Conservation (phyloP, 1,140 invertebrate genomes). For the Drosophila tristis region DNA sequence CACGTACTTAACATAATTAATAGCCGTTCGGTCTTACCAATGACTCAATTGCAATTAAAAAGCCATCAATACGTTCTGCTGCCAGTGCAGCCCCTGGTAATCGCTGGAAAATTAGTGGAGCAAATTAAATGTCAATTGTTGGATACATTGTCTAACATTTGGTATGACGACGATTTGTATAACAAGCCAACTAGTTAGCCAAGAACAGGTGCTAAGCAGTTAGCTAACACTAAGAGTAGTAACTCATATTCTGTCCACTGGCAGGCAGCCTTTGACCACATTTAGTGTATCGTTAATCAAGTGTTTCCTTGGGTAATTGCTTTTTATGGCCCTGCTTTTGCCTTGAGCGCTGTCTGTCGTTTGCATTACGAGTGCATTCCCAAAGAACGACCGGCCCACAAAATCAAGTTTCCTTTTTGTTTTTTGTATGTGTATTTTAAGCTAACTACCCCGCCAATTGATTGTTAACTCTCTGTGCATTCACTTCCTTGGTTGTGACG, state of each 20-base stretch:
- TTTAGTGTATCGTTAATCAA: conserved; percentile 42
- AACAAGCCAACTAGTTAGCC: conserved; percentile 10
- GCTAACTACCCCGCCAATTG: conserved; percentile 21
- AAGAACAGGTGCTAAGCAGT: conserved; percentile 39
- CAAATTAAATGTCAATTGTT: conserved; percentile 75
- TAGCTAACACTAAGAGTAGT: not conserved
- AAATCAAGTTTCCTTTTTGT: conserved; percentile 54
- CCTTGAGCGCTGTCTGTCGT: conserved; percentile 61
- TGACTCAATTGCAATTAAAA: conserved; percentile 71
- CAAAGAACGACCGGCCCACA: conserved; percentile 10
- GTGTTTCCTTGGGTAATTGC: conserved; percentile 31
- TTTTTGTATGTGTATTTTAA: conserved; percentile 28
- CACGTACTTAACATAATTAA: conserved; percentile 66
- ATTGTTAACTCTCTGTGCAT: not conserved
- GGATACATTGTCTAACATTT: conserved; percentile 42
- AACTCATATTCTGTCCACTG: not conserved
- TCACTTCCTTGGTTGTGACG: conserved; percentile 13
- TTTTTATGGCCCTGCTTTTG: conserved; percentile 48
- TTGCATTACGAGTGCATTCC: conserved; percentile 56
- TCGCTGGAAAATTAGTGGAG: conserved; percentile 41
- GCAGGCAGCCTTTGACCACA: conserved; percentile 11
- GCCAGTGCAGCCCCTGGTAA: conserved; percentile 8
- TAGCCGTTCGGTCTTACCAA: conserved; percentile 26
- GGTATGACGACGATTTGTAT: conserved; percentile 24
- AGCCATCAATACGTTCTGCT: conserved; percentile 42